Base-by-base conservation (phyloP, 2,888 invertebrate species). In the Orchestes rusci region DNA sequence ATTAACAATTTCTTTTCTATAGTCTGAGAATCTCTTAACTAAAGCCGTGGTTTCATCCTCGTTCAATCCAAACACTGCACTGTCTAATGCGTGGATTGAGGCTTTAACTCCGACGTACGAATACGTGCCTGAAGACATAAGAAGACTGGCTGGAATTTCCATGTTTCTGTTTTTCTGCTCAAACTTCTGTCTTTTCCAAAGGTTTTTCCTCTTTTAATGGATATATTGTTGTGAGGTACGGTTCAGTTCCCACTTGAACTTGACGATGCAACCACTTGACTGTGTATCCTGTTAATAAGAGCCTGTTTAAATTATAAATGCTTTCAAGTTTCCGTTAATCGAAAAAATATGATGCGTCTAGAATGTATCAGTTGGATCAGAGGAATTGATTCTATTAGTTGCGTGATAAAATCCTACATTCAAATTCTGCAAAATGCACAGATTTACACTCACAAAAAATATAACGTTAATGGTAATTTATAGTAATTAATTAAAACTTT, bases 211-310 rank as follows among this genome's bases (percentile, higher is more conserved):
- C 48, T n/a, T n/a, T n/a, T 15, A 45, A 34, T 16, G 51, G 48
- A 1, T 47, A 48, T 2, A 51, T 34, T 43, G 56, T 71, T 30
- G 73, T 74, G 16, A 88, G 88, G 66, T 90, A 89, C 42, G 87
- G 88, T 60, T 85, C 85, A 30, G 80, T 87, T 87, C 17, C 87
- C 84, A 50, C 85, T 82, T 39, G 87, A 86, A 43, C 86, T 86
- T 51, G 88, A 87, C n/a, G 88, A 88, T 44, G 89, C 87, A 37
- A 90, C 87, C 42, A 90, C n/a, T n/a, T n/a, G n/a, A n/a, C 88
- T 70, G 85, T 84, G 69, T 89, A 91, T 29, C 50, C 50, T 49
- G 12, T n/a, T n/a, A n/a, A n/a, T n/a, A n/a, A n/a, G n/a, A n/a
- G n/a, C n/a, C n/a, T n/a, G n/a, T n/a, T n/a, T n/a, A n/a, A n/a